Conservation (phyloP, 1,140 invertebrate genomes). For the Neodiprion lecontei region DNA sequence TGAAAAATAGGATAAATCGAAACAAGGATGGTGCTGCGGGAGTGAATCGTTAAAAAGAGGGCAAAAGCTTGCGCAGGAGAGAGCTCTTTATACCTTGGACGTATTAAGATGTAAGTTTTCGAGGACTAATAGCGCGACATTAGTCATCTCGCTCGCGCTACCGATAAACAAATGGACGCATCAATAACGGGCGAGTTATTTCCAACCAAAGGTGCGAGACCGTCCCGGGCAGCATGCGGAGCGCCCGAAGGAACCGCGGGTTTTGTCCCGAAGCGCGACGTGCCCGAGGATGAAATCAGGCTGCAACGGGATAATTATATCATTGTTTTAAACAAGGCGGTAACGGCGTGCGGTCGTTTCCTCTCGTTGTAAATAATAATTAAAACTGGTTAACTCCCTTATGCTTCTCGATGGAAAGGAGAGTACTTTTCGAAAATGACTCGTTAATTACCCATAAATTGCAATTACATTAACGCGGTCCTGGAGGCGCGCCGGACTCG, state of each 20-base stretch:
- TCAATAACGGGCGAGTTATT: constrained; percentile 42
- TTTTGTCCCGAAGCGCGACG: no score
- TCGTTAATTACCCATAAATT: constrained; percentile 37
- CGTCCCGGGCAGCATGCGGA: neutral
- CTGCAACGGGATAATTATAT: no score
- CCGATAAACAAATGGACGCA: constrained; percentile 58
- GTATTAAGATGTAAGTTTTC: constrained; percentile 46
- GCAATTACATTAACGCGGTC: constrained; percentile 31
- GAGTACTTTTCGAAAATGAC: constrained; percentile 7
- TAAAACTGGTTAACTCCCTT: neutral
- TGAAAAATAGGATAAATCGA: neutral
- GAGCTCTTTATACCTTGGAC: constrained; percentile 18
- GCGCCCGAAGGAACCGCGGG: constrained; percentile 27
- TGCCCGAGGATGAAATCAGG: no score
- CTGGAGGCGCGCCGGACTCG: neutral
- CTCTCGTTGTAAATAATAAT: neutral
- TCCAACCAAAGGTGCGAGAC: neutral
- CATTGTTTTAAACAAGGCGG: no score
- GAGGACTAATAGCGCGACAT: constrained; percentile 52
- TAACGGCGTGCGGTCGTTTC: neutral
- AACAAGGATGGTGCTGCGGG: neutral
- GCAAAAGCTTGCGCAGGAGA: neutral
- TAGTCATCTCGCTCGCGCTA: constrained; percentile 50
- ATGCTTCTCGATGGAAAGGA: neutral
- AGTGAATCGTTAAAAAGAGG: neutral